phyloP scores from a whole-genome alignment of 2,113 vertebrate species.

The Anthoscopus minutus region DNA sequence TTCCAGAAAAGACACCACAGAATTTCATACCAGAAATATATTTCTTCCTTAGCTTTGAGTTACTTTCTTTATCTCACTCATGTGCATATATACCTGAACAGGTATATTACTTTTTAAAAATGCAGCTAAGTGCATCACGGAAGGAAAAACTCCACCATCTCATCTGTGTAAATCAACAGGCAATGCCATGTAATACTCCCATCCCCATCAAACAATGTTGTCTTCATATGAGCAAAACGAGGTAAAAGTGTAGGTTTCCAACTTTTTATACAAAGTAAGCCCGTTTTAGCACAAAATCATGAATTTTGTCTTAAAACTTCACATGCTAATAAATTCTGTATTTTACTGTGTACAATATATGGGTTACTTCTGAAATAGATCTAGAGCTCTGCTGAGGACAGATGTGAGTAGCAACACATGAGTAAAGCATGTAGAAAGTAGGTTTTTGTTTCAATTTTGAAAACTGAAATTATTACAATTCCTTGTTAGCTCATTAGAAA shows the following conservation, averaged over 20 bases:
- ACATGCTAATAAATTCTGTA: background rate
- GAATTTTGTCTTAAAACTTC: background rate
- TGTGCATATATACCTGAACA: background rate
- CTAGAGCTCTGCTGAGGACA: background rate
- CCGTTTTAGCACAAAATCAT: background rate
- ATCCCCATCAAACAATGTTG: background rate
- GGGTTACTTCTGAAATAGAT: background rate
- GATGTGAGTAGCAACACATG: background rate
- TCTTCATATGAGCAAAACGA: background rate
- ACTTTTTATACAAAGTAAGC: background rate
- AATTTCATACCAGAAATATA: background rate
- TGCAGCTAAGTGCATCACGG: background rate
- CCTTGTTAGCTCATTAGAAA: background rate
- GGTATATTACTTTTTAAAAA: background rate
- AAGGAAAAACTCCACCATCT: background rate
- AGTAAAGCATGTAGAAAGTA: background rate
- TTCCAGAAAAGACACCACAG: background rate
- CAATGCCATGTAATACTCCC: background rate
- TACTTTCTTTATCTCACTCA: background rate
- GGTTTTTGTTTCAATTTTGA: background rate
- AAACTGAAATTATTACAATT: background rate
- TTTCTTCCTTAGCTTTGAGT: background rate
- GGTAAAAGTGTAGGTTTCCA: background rate
- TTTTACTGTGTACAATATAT: background rate
- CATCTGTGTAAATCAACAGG: background rate